Percentiles rank a stretch among this genome's conserved stretches.
Conservation (phyloP, 2,888 invertebrate species). For the Latheticus oryzae region DNA sequence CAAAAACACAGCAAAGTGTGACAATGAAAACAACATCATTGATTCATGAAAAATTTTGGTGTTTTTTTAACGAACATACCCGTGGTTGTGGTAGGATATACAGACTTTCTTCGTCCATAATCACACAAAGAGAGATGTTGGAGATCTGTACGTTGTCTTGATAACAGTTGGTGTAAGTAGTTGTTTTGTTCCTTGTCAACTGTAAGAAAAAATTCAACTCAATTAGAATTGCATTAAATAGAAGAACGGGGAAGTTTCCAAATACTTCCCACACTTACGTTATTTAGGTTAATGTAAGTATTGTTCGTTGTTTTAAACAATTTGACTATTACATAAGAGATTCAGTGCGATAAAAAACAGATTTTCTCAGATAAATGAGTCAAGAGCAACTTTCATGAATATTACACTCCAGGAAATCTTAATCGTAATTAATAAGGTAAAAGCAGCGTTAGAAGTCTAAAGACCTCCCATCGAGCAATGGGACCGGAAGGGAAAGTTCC, state of each 20-base stretch:
- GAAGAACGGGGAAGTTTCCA: conserved; percentile 31
- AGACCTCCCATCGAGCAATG: conserved; percentile 30
- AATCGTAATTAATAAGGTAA: conserved; percentile 6
- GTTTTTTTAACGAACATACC: too few species aligned
- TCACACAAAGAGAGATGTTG: conserved; percentile 58
- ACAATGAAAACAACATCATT: too few species aligned
- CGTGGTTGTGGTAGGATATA: conserved; percentile 73
- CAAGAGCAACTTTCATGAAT: too few species aligned
- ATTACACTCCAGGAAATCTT: too few species aligned
- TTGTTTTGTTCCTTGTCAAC: conserved; percentile 77
- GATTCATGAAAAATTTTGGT: too few species aligned
- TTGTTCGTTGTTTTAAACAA: conserved; percentile 41
- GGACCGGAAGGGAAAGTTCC: conserved; percentile 46
- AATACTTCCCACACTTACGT: conserved; percentile 42
- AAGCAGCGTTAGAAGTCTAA: conserved; percentile 21
- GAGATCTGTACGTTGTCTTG: conserved; percentile 57
- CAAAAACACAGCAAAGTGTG: too few species aligned
- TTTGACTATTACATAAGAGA: conserved; percentile 28
- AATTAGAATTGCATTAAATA: conserved; percentile 9
- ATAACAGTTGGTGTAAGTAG: conserved; percentile 64
- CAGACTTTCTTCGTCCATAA: conserved; percentile 69
- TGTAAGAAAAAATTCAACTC: conserved; percentile 62
- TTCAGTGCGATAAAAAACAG: conserved; percentile 1
- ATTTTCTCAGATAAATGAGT: conserved; percentile 9
- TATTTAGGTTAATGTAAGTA: conserved; percentile 43